Percentiles rank a stretch among this genome's conserved stretches.
Conservation (phyloP, 2,113 vertebrate genomes). For the Eclectus roratus region DNA sequence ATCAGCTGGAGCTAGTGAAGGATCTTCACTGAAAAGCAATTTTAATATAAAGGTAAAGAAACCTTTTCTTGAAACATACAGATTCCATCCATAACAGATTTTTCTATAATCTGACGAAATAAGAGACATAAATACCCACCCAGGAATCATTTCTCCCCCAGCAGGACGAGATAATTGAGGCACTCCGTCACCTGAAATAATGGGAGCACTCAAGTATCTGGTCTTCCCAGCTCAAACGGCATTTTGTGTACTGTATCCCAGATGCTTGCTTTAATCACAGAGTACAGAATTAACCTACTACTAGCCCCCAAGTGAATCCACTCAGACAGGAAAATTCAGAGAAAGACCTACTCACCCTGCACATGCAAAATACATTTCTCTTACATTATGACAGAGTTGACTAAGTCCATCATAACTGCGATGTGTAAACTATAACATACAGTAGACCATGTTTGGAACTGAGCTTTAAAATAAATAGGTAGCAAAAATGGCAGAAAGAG, state of each 20-base stretch:
- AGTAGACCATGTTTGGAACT: background rate
- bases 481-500: background rate
- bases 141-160: background rate
- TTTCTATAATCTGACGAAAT: background rate
- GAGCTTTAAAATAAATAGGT: background rate
- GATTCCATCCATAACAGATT: background rate
- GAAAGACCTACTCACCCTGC: background rate
- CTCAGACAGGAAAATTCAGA: background rate
- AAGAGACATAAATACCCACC: background rate
- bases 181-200: background rate
- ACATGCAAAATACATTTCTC: background rate
- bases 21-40: background rate
- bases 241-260: background rate
- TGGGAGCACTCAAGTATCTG: background rate
- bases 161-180: background rate
- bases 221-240: background rate
- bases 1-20: background rate
- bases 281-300: background rate
- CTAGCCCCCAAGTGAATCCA: background rate
- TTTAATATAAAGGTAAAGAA: background rate
- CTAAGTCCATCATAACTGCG: background rate
- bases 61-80: background rate
- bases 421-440: background rate
- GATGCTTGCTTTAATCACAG: background rate
- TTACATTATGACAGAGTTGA: background rate